Base-by-base conservation (phyloP, 2,113 vertebrate species). In the Hemiprocne comata region DNA sequence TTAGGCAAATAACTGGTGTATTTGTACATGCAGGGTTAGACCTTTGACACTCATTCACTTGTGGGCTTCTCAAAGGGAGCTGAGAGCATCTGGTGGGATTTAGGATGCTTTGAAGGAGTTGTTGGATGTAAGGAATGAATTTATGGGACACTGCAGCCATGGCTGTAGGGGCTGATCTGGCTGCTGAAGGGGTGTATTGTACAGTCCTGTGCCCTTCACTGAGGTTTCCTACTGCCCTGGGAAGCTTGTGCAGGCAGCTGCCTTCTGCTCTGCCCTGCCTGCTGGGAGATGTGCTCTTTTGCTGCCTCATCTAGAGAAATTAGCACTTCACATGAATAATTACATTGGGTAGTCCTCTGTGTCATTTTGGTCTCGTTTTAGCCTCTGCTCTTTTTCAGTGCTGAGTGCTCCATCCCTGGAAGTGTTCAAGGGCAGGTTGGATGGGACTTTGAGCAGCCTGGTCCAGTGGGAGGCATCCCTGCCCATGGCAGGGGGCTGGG, bases 261-360 rank as follows among this genome's bases (percentile, higher is more conserved):
- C 19, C 38, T 53, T 79, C 64, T 70, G 42, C 28, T 79, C 17
- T 15, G 50, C 33, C 2, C 2, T 14, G 12, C 31, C 53, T 48
- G 62, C 58, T 21, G 11, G 29, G 33, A 46, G 12, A 84, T 44
- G 29, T 72, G 3, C 18, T 33, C 25, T 40, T 18, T 29, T 7
- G 25, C 60, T 51, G 66, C 26, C 9, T 55, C 13, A 9, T 34
- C 31, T 24, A 3, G 11, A 55, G 53, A 34, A 74, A n/a, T 17
- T 6, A 17, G 76, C 25, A 20, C 74, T 34, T 48, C 7, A 3
- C 5, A 1, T 0, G 5, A 25, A 11, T n/a, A 5, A 29, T 40
- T 21, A 2, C 12, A 14, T 21, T 2, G 4, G 44, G n/a, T 21
- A 36, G 38, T 11, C 13, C 13, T 31, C 34, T 26, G 1, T 7